A percentile compares a stretch with the other conserved stretches of the same genome.
These are phyloP conservation scores for Hymenopus coronatus DNA, from an alignment of 2,888 invertebrate species.

Conservation along the genomic window DNA sequence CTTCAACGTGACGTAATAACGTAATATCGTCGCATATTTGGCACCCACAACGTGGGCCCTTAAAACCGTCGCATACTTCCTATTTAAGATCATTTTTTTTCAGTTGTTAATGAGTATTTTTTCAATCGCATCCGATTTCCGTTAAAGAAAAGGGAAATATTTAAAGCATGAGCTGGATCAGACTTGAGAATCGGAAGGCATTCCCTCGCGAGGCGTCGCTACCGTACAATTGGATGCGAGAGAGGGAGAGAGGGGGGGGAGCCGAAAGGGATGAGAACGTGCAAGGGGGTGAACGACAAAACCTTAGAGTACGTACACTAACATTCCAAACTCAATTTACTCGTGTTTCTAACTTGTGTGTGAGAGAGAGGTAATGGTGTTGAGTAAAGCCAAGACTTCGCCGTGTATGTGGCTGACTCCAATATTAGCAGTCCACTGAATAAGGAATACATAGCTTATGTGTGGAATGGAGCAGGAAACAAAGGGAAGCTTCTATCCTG, in stretches of 20 bases:
- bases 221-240: neutral
- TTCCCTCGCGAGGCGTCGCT: neutral
- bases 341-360: neutral
- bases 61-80: too few relatives aligned
- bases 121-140: neutral
- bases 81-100: neutral
- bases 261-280: neutral
- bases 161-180: neutral
- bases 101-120: neutral
- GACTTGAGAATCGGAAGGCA: neutral
- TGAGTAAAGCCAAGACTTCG: neutral
- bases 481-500: neutral
- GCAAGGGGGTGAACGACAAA: neutral
- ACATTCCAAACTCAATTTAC: neutral
- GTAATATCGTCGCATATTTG: too few relatives aligned
- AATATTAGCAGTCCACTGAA: neutral
- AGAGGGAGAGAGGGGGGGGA: too few relatives aligned
- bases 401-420: neutral
- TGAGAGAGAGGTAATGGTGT: neutral
- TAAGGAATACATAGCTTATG: neutral
- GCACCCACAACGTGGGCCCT: too few relatives aligned
- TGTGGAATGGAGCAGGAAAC: neutral
- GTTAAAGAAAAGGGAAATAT: neutral
- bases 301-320: neutral
- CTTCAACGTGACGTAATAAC: too few relatives aligned